These are phyloP conservation scores for Grus americana DNA, from an alignment of 2,113 vertebrate species.

Conservation along the genomic window DNA sequence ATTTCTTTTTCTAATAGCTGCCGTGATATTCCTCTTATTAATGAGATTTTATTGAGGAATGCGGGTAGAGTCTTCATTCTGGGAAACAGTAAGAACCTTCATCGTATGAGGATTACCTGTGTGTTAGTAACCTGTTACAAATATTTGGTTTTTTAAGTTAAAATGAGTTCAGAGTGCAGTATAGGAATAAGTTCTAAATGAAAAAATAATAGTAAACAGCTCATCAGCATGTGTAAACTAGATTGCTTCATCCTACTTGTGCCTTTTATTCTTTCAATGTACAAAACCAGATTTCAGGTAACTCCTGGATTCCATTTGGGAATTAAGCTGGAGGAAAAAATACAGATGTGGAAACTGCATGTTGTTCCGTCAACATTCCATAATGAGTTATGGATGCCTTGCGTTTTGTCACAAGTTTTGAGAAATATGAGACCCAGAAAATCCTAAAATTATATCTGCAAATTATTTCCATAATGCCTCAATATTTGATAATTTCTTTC, in stretches of 20 bases:
- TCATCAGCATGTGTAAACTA: neutral
- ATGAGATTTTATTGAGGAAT: neutral
- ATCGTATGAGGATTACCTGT: neutral
- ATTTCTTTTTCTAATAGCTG: neutral
- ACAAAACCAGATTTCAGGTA: neutral
- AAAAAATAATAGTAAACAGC: neutral
- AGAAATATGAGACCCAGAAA: neutral
- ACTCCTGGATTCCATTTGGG: neutral
- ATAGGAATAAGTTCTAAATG: neutral
- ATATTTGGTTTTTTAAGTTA: neutral
- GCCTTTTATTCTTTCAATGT: neutral
- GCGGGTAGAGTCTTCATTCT: neutral
- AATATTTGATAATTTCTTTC: neutral
- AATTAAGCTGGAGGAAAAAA: neutral
- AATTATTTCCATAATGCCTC: neutral
- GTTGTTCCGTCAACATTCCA: neutral
- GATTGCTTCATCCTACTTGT: neutral
- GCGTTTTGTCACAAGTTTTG: neutral
- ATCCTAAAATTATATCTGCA: neutral
- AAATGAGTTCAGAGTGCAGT: neutral
- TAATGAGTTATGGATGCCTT: neutral
- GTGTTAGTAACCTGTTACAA: neutral
- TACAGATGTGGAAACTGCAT: neutral
- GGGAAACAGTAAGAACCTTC: neutral
- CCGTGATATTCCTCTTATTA: neutral